Evolutionary conservation across 2,888 invertebrate genomes (phyloP), one percentile per base, ranked within the genome.

Genomic region (Spodoptera exigua): DNA sequence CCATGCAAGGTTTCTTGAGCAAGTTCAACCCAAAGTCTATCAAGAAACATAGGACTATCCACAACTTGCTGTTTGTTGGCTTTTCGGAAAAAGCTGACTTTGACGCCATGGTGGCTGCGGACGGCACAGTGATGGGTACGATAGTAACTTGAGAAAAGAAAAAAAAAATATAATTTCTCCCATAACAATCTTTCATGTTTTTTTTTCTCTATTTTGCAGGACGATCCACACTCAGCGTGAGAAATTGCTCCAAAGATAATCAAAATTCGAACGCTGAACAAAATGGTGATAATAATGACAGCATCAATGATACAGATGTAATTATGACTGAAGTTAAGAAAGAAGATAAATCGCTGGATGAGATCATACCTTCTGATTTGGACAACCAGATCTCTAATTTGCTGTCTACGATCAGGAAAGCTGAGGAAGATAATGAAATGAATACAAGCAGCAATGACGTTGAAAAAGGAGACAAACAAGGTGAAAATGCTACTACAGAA

Each of bases 31-130:
- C 91, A 0, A 76, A 76, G n/a, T 78, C 84, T 1, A 87, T 92
- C 13, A 93, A 93, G 74, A 91, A 91, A 54, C 91, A 91, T 62
- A 88, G 86, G 55, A 69, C 70, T 17, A 77, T 89, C 34, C 85
- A 83, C 54, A 89, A 89, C 66, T 73, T 93, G 37, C 73, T 93
- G 43, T 90, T 91, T 44, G 80, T 92, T 16, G 88, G 88, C 0
- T 91, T 92, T 46, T 35, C 61, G 1, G 79, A 85, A 2, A 85
- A 88, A 60, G 78, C 82, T 4, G 75, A 84, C 34, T 88, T 74
- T 55, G 83, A 89, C 2, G 81, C 68, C 2, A 84, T 91, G 10
- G 57, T 91, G 2, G 78, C 76, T 5, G 86, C 87, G 0, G 83
- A 84, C 34, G 87, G 87, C 12, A 79, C 82, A 36, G 43, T 70